Evolutionary conservation across 2,113 vertebrate species (phyloP).

Genomic region (Chloropsis hardwickii): DNA sequence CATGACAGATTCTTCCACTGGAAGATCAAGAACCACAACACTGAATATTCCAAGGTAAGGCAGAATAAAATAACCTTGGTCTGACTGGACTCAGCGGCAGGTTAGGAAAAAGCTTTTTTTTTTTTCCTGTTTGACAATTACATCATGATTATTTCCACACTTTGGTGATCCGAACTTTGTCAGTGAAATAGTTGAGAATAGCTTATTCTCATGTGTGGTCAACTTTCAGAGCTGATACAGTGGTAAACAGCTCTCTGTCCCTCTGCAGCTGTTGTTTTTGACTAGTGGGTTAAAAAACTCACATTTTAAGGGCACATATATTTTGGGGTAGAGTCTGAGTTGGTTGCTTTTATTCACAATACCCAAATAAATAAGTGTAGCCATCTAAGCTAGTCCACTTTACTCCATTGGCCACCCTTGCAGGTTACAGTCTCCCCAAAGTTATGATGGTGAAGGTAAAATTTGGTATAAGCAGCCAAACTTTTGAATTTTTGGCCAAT

Average conservation of each 20-base stretch:
- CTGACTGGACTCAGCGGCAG: background rate
- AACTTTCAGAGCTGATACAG: background rate
- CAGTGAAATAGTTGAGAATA: background rate
- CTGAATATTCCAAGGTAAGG: background rate
- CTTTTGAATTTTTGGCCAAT: background rate
- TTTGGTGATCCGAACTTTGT: background rate
- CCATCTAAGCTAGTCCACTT: background rate
- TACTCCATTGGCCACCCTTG: background rate
- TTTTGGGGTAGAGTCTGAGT: background rate
- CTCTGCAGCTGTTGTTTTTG: background rate
- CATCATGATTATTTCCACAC: background rate
- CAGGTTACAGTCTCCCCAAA: background rate
- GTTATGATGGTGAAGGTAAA: background rate
- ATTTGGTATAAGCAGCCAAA: background rate
- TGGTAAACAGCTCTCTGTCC: background rate
- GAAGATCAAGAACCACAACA: background rate
- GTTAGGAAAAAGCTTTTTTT: background rate
- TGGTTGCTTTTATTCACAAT: background rate
- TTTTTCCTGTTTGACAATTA: background rate
- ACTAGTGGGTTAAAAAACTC: background rate
- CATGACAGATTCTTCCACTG: background rate
- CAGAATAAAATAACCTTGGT: background rate
- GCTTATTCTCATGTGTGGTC: background rate
- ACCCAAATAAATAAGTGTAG: background rate
- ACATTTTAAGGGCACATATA: background rate